phyloP scores from a whole-genome alignment of 1,140 invertebrate species.

The Brevipalpus yothersi region DNA sequence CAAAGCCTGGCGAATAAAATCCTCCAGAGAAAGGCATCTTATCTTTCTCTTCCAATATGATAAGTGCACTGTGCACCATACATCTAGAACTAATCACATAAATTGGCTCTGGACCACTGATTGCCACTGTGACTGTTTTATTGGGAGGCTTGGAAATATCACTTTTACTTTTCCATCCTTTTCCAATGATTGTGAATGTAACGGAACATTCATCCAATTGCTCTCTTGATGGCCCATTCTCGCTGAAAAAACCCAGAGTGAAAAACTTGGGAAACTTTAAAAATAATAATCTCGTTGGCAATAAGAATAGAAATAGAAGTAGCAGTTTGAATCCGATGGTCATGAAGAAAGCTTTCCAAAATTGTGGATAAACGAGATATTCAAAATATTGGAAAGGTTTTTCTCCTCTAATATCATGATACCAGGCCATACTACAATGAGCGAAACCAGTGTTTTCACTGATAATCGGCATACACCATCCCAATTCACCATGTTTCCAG shows the following conservation, averaged over 20 bases:
- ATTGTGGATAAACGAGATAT: background rate
- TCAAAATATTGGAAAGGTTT: conserved; percentile 1
- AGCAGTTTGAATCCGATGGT: conserved; percentile 29
- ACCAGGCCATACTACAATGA: conserved; percentile 20
- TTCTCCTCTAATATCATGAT: background rate
- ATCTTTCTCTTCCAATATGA: conserved; percentile 42
- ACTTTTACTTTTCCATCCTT: background rate
- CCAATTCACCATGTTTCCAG: background rate
- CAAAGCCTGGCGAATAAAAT: conserved; percentile 29
- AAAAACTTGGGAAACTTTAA: conserved; percentile 45
- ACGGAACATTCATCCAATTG: conserved; percentile 34
- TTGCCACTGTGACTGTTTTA: conserved; percentile 35
- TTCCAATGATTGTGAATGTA: conserved; percentile 19
- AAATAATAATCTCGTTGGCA: conserved; percentile 33
- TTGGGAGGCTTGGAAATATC: conserved; percentile 13
- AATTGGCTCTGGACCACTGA: conserved; percentile 32
- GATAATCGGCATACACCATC: background rate
- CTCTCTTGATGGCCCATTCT: conserved; percentile 32
- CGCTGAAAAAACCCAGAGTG: conserved; percentile 32
- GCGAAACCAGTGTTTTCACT: conserved; percentile 18
- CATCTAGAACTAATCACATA: conserved; percentile 54
- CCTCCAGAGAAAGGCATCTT: conserved; percentile 39
- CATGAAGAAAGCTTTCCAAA: background rate
- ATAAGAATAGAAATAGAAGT: conserved; percentile 31
- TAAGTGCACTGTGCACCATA: conserved; percentile 41